Evolutionary conservation across 2,888 invertebrate species (phyloP), one percentile per base, ranked within the genome.

Genomic region (Phragmatobia fuliginosa): DNA sequence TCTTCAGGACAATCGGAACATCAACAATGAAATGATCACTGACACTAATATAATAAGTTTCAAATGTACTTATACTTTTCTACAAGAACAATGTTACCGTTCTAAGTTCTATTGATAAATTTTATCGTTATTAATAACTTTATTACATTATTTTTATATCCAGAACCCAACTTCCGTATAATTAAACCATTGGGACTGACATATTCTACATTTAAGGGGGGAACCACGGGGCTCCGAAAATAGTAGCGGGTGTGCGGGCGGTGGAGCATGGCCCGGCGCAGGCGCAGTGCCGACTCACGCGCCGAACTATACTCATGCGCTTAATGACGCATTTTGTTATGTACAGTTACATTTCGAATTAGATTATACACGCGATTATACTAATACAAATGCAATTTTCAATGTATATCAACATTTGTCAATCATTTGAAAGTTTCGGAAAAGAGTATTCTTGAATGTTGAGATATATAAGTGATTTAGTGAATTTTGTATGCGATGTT

Each of bases 161-260:
- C 28, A 16, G 25, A 56, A 52, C 6, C 18, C 38, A 25, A 75
- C 65, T 71, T 74, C 80, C 74, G 66, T 18, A 74, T 62, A 76
- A 65, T 79, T 75, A 67, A 31, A 62, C 71, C 81, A 76, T 77
- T 79, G 77, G 31, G 25, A 63, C 66, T 65, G 31, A 16, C 68
- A 66, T 75, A 68, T 71, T 69, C 77, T 80, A 72, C 68, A 33
- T 71, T 38, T 63, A 71, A 81, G 84, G 56, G 88, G 89, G 87
- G 84, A 83, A 83, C 83, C 82, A 70, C 79, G 82, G 85, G 88
- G 89, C 87, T 88, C 89, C 91, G 85, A 91, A 92, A 92, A 92
- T 92, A 92, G 91, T 88, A 85, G 85, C 80, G 78, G 82, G 79
- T 62, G 72, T 76, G 85, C 75, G 86, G 81, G 87, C 83, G 86